Percentiles rank a stretch among this genome's conserved stretches.
These are phyloP conservation scores for Echiichthys vipera DNA, from an alignment of 2,797 vertebrate genomes.

Conservation along the genomic window DNA sequence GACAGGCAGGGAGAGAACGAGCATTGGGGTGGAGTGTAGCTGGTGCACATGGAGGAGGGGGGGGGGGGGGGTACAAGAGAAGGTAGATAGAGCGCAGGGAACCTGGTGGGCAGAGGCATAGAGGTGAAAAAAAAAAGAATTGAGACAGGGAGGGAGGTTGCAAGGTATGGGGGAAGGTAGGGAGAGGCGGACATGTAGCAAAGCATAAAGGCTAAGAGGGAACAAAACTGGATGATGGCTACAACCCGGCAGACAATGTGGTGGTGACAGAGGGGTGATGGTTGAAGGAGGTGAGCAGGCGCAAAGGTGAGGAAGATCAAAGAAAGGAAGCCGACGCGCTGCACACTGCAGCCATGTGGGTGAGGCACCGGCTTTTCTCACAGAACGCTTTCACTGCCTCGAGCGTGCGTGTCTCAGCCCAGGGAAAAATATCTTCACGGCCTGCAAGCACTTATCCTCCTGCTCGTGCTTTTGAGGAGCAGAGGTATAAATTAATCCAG, in stretches of 20 bases:
- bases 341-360: slow-evolving; percentile 80
- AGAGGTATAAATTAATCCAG: slow-evolving; percentile 45
- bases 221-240: slow-evolving; percentile 29
- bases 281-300: slow-evolving; percentile 34
- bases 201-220: slow-evolving; percentile 36
- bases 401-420: slow-evolving; percentile 18
- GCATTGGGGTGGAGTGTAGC: slow-evolving; percentile 52
- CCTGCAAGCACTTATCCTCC: slow-evolving; percentile 38
- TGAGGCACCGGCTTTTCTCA: slow-evolving; percentile 74
- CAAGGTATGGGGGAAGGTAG: slow-evolving; percentile 56
- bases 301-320: slow-evolving; percentile 29
- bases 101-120: slow-evolving; percentile 3
- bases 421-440: slow-evolving; percentile 5
- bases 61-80: background rate
- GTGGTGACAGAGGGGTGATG: slow-evolving; percentile 40
- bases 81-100: background rate
- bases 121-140: slow-evolving; percentile 18
- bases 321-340: slow-evolving; percentile 53
- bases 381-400: slow-evolving; percentile 33
- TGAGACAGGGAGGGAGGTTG: slow-evolving; percentile 28
- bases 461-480: slow-evolving; percentile 35
- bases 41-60: slow-evolving; percentile 50
- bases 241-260: slow-evolving; percentile 1
- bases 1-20: slow-evolving; percentile 20
- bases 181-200: slow-evolving; percentile 52